These are phyloP conservation scores for Myrmecobius fasciatus DNA, from an alignment of 2,113 vertebrate species.

Conservation along the genomic window DNA sequence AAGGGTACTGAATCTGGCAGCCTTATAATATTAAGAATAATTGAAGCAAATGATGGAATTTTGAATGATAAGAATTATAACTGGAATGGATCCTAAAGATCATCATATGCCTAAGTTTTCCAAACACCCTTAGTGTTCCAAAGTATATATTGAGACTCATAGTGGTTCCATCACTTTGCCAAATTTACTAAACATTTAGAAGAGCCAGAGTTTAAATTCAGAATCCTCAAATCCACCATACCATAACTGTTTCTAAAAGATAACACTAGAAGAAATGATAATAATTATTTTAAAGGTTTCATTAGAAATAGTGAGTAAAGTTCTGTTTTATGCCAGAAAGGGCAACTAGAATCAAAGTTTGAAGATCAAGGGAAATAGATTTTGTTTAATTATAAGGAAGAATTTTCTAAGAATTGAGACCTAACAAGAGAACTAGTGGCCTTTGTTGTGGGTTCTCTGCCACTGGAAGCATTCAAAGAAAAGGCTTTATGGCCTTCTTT, in stretches of 20 bases:
- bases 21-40: neutral
- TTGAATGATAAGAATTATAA: neutral
- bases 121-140: neutral
- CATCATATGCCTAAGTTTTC: neutral
- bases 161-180: neutral
- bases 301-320: neutral
- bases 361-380: neutral
- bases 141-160: neutral
- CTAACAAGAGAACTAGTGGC: neutral
- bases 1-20: neutral
- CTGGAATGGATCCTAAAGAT: neutral
- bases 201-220: neutral
- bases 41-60: neutral
- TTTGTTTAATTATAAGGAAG: neutral
- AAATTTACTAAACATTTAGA: neutral
- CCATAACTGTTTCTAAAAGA: neutral
- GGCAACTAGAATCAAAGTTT: neutral
- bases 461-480: neutral
- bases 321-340: neutral
- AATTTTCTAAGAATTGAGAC: neutral
- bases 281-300: neutral
- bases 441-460: neutral
- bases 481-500: neutral
- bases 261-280: neutral
- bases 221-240: neutral